Evolutionary conservation across 2,888 invertebrate genomes (phyloP).

Genomic region (Aspidiotus rigidus): DNA sequence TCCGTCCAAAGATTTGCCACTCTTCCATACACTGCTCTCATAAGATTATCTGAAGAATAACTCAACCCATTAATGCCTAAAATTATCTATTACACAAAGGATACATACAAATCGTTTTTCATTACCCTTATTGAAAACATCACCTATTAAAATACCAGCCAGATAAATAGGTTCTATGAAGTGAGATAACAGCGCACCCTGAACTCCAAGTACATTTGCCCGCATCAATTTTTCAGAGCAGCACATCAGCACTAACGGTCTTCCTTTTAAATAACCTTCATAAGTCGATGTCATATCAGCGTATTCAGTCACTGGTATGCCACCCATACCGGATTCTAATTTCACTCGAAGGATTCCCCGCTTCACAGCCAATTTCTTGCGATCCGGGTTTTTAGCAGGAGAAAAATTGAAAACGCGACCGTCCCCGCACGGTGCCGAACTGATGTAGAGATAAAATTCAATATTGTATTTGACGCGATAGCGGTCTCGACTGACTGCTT

Average conservation of each 20-base stretch:
- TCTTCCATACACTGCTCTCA: constrained; percentile 56
- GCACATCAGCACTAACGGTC: constrained; percentile 84
- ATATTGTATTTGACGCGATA: constrained; percentile 64
- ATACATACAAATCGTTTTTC: not conserved
- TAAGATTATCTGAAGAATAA: constrained; percentile 55
- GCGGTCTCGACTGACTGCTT: constrained; percentile 43
- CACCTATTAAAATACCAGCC: constrained; percentile 77
- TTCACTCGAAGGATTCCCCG: constrained; percentile 88
- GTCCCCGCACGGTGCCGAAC: constrained; percentile 96
- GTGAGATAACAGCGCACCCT: constrained; percentile 80
- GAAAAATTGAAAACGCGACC: constrained; percentile 47
- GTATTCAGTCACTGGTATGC: constrained; percentile 59
- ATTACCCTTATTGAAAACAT: constrained; percentile 66
- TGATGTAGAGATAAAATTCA: constrained; percentile 89
- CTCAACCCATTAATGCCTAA: not conserved
- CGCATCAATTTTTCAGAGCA: constrained; percentile 94
- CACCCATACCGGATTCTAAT: constrained; percentile 94
- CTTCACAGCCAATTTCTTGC: constrained; percentile 48
- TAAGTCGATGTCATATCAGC: constrained; percentile 75
- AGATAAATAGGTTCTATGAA: constrained; percentile 84
- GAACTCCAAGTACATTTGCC: constrained; percentile 90
- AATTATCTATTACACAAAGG: not conserved
- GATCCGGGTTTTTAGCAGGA: constrained; percentile 60
- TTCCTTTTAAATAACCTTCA: constrained; percentile 27
- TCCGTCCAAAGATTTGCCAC: not conserved